A percentile compares a stretch with the other conserved stretches of the same genome.
Evolutionary conservation across 2,888 invertebrate genomes (phyloP).

Genomic region (Phorcus lineatus): DNA sequence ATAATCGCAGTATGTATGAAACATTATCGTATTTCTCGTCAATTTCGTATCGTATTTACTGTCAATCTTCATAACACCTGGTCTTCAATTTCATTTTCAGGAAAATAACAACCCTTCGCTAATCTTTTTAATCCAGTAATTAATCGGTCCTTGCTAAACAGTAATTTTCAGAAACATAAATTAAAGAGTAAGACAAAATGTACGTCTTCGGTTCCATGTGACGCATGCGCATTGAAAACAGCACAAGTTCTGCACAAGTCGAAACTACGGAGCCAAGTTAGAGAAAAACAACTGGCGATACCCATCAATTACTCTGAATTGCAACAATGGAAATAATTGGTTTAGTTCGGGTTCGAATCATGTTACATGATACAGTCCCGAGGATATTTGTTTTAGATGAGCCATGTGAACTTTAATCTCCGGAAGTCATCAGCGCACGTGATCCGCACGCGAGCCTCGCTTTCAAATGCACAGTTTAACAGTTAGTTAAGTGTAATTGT

Average conservation of each 20-base stretch:
- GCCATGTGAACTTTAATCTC: neutral
- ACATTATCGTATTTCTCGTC: too few relatives aligned
- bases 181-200: too few relatives aligned
- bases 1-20: too few relatives aligned
- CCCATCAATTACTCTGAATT: neutral
- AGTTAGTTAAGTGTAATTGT: neutral
- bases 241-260: neutral
- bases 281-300: neutral
- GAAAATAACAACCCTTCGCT: too few relatives aligned
- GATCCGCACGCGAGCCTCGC: neutral
- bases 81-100: too few relatives aligned
- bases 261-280: neutral
- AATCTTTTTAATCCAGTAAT: too few relatives aligned
- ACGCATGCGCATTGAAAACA: neutral
- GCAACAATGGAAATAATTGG: neutral
- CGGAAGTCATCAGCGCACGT: slow-evolving; percentile 2
- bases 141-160: too few relatives aligned
- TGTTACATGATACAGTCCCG: neutral
- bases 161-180: too few relatives aligned
- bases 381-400: neutral
- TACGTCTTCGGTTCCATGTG: neutral
- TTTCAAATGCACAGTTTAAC: neutral
- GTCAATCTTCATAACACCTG: too few relatives aligned
- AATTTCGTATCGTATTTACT: too few relatives aligned
- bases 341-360: neutral